Evolutionary conservation across 2,888 invertebrate species (phyloP).

Genomic region (Drosophila histrio): DNA sequence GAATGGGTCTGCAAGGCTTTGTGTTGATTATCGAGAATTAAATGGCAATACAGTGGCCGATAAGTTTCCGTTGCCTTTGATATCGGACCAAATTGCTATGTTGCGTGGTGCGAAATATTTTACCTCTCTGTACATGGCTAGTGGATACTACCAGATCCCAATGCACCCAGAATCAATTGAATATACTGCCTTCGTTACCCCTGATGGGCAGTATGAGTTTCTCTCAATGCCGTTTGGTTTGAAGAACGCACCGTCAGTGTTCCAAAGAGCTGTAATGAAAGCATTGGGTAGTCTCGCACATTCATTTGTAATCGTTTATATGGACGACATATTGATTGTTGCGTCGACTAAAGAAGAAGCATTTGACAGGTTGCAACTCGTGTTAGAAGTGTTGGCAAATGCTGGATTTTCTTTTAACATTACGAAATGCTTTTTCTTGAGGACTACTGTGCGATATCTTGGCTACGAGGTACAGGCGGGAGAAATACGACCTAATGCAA

Average conservation of each 20-base stretch:
- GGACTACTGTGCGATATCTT: background rate
- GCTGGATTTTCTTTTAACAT: constrained; percentile 1
- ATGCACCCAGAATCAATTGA: background rate
- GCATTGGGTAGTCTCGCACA: background rate
- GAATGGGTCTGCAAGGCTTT: constrained; percentile 14
- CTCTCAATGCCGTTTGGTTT: constrained; percentile 6
- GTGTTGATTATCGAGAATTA: constrained; percentile 14
- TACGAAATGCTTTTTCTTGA: background rate
- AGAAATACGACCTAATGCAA: background rate
- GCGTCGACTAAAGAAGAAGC: background rate
- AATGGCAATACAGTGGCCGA: constrained; percentile 16
- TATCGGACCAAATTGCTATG: too few species aligned
- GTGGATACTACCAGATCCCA: constrained; percentile 1
- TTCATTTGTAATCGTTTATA: background rate
- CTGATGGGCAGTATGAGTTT: background rate
- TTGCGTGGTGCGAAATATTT: constrained; percentile 11
- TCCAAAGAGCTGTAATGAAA: constrained; percentile 1
- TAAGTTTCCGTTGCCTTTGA: constrained; percentile 10
- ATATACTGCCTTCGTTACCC: background rate
- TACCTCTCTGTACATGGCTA: constrained; percentile 8
- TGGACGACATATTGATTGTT: background rate
- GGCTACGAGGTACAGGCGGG: background rate
- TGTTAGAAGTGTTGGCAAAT: background rate
- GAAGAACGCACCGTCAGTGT: background rate
- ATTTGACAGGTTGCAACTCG: background rate